Evolutionary conservation across 2,113 vertebrate species (phyloP).

Genomic region (Hippocampus guttulatus): DNA sequence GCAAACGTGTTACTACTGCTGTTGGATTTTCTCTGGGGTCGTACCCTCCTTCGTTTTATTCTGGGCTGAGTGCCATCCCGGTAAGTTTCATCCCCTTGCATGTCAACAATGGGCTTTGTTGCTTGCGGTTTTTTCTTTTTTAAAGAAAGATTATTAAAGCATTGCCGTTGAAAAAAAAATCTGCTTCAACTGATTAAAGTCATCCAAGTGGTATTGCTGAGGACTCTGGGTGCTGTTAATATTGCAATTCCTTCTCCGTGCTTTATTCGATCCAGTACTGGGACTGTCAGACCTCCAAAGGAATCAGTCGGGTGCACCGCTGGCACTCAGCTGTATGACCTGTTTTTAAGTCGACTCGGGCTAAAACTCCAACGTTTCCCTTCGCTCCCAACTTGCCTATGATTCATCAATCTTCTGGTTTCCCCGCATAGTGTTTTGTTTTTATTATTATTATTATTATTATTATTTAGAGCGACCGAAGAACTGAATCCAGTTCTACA

Average conservation of each 20-base stretch:
- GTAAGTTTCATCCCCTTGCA: slow-evolving; percentile 74
- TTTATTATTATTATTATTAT: too few species aligned
- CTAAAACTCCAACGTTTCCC: slow-evolving; percentile 1
- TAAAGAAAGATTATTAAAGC: background rate
- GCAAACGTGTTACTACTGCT: slow-evolving; percentile 81
- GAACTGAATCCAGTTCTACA: background rate
- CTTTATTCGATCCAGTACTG: slow-evolving; percentile 5
- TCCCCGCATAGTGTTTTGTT: background rate
- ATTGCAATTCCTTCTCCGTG: slow-evolving; percentile 11
- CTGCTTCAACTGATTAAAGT: background rate
- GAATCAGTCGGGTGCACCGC: background rate
- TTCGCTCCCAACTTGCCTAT: background rate
- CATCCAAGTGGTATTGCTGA: background rate
- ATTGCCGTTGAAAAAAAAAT: background rate
- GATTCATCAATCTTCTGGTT: background rate
- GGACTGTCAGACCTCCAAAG: background rate
- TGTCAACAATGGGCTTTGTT: slow-evolving; percentile 9
- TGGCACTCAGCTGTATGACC: slow-evolving; percentile 8
- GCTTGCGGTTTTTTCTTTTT: background rate
- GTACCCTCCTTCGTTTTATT: slow-evolving; percentile 79
- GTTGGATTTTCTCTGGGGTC: slow-evolving; percentile 87
- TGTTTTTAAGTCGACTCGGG: background rate
- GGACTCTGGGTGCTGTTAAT: slow-evolving; percentile 9
- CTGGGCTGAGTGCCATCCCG: slow-evolving; percentile 85
- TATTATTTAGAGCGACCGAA: background rate